Evolutionary conservation across 2,797 vertebrate genomes (phyloP).

Genomic region (Poeciliopsis infans): DNA sequence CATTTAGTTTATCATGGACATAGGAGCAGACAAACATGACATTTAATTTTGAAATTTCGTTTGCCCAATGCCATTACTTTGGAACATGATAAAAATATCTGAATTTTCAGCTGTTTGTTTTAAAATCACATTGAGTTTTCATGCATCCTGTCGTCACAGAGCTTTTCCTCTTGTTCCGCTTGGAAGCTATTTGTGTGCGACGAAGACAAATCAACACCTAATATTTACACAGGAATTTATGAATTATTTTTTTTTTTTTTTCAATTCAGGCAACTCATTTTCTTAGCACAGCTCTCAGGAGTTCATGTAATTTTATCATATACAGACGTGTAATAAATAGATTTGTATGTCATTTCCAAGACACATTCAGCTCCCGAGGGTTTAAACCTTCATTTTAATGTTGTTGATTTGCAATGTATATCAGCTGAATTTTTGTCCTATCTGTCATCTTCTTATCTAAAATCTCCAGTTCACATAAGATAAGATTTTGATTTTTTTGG

Average conservation of each 20-base stretch:
- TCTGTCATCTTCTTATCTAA: slow-evolving; percentile 4
- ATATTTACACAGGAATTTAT: neutral
- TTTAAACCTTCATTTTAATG: neutral
- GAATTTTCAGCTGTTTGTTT: neutral
- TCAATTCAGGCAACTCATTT: neutral
- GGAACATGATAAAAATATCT: neutral
- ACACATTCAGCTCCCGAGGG: neutral
- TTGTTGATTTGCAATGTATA: neutral
- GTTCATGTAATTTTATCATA: slow-evolving; percentile 2
- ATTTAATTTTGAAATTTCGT: neutral
- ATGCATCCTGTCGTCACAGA: neutral
- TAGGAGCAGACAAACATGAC: neutral
- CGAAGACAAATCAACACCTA: neutral
- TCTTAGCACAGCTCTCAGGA: neutral
- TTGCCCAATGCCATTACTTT: neutral
- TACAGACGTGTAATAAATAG: neutral
- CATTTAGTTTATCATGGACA: too few relatives aligned
- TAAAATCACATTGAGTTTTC: neutral
- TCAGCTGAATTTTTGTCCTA: neutral
- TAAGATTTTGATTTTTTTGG: neutral
- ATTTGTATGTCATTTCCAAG: neutral
- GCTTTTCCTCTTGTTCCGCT: neutral
- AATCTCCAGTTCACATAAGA: neutral
- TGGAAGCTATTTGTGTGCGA: neutral
- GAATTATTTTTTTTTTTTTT: neutral